A percentile compares a stretch with the other conserved stretches of the same genome.
phyloP scores from a whole-genome alignment of 2,113 vertebrate species.

The Rutilus rutilus region DNA sequence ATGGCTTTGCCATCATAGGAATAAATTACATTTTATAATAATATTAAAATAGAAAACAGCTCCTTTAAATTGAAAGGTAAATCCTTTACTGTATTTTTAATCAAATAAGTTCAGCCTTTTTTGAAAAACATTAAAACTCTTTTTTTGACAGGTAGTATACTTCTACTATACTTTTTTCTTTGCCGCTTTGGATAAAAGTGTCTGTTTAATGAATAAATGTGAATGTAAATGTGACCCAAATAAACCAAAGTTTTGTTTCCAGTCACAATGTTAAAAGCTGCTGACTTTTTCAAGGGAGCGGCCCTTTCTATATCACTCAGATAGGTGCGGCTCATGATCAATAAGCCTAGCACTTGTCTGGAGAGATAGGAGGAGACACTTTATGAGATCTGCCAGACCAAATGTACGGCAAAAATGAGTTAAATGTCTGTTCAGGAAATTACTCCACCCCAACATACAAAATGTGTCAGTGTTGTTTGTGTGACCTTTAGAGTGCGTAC shows the following conservation, averaged over 20 bases:
- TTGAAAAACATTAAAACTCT: too few relatives aligned
- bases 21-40: not conserved
- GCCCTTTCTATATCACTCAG: slow-evolving; percentile 44
- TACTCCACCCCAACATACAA: not conserved
- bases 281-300: not conserved
- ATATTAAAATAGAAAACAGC: too few relatives aligned
- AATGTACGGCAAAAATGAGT: slow-evolving; percentile 23
- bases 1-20: not conserved
- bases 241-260: not conserved
- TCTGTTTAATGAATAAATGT: not conserved
- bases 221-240: not conserved
- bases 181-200: too few relatives aligned
- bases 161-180: too few relatives aligned
- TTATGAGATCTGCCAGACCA: not conserved
- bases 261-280: not conserved
- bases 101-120: too few relatives aligned
- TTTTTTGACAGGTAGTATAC: not conserved
- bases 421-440: slow-evolving; percentile 22
- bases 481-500: not conserved
- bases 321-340: not conserved
- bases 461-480: not conserved
- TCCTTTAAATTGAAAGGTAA: too few relatives aligned
- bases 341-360: not conserved
- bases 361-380: slow-evolving; percentile 6
- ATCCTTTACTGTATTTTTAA: too few relatives aligned